Evolutionary conservation across 2,113 vertebrate genomes (phyloP), one percentile per base, ranked within the genome.

Genomic region (Oriolus oriolus): DNA sequence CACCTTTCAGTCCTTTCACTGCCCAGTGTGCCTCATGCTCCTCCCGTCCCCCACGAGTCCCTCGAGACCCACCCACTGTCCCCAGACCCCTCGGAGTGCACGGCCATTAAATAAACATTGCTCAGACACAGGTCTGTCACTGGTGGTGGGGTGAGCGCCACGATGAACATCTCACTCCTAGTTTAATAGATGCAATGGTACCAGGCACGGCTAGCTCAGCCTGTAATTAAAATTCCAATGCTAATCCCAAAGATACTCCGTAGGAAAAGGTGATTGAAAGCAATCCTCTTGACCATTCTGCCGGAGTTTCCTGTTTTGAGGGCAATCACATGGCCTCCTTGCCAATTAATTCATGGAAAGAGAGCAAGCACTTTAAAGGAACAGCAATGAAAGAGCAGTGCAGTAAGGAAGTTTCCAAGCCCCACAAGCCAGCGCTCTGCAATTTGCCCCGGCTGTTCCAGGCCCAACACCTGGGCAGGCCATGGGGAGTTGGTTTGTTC

Each of bases 221-320:
- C 81, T 93, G 44, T 82, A 87, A 97, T 96, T 89, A 93, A 75
- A 75, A 93, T 79, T 85, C 90, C 90, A 76, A 33, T 0, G 4
- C 53, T 44, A 49, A 85, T 49, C n/a, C 75, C 92, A 76, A 49
- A 90, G 94, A 71, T 73, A 56, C 31, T 76, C 57, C 74, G 28
- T 4, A 44, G 57, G 84, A 84, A 64, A 82, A 68, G 70, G 0
- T 83, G 90, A 91, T 20, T 81, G 74, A 85, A 91, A 56, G 80
- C 47, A 71, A 76, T 20, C 21, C 52, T 31, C 89, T 17, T 20
- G 71, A 77, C 83, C 79, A 10, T 47, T 83, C 71, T 33, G 79
- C 92, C 39, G 47, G 92, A 93, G 71, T 44, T 86, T 76, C 90
- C 71, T 71, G 88, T 77, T 76, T 20, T 26, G 70, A 89, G 87